Conservation (phyloP, 2,888 invertebrate species). For the Limnephilus lunatus region DNA sequence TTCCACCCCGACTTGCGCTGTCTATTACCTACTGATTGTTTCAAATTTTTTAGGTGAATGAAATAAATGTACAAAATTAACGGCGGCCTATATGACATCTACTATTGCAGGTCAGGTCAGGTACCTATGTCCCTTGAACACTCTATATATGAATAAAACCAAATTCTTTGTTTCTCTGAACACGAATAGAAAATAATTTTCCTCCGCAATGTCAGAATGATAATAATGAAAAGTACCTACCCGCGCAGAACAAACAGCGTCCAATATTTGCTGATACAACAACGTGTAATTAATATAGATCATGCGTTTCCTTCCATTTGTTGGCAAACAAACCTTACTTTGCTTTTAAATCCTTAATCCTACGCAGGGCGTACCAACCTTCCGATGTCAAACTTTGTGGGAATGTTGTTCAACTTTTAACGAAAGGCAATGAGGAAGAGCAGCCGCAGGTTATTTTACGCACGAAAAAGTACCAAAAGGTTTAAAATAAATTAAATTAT, state of each 20-base stretch:
- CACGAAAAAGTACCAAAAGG: background rate
- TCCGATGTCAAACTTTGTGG: background rate
- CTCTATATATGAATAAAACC: background rate
- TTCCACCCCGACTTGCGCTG: too few relatives aligned
- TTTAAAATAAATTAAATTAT: too few relatives aligned
- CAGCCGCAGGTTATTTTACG: background rate
- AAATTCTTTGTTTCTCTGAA: background rate
- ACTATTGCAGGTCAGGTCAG: too few relatives aligned
- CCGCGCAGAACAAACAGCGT: constrained; percentile 24
- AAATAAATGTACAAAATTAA: too few relatives aligned
- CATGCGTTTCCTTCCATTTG: constrained; percentile 62
- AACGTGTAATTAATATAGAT: constrained; percentile 60
- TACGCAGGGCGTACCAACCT: background rate
- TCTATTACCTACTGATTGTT: too few relatives aligned
- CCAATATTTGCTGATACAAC: constrained; percentile 59
- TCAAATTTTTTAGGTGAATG: too few relatives aligned
- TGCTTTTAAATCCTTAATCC: constrained; percentile 58
- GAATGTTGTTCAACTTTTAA: background rate
- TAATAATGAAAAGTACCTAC: background rate
- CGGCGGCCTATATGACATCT: too few relatives aligned
- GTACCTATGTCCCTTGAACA: too few relatives aligned
- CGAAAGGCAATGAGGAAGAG: background rate
- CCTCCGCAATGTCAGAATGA: constrained; percentile 6
- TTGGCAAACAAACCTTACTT: constrained; percentile 61
- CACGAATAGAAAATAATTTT: background rate